A percentile compares a stretch with the other conserved stretches of the same genome.
Conservation (phyloP, 2,888 invertebrate genomes). For the Colletes collaris region DNA sequence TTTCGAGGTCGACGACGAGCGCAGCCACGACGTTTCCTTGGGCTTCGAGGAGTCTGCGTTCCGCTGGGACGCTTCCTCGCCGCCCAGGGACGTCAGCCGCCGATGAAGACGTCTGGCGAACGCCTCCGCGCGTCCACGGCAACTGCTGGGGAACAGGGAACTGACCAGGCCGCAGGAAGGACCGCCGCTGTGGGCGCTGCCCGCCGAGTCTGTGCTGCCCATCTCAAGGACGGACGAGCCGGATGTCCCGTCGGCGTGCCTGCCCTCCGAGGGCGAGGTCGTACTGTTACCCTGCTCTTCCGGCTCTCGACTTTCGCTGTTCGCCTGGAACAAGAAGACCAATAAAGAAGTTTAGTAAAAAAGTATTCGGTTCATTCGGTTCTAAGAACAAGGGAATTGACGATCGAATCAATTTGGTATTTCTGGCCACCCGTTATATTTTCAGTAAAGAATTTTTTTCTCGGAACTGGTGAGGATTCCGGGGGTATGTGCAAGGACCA, state of each 20-base stretch:
- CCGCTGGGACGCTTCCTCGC: constrained; percentile 77
- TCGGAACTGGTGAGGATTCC: too few species aligned
- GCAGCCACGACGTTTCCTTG: constrained; percentile 76
- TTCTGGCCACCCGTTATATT: too few species aligned
- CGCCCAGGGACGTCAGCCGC: constrained; percentile 89
- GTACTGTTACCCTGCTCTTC: constrained; percentile 58
- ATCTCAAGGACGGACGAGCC: constrained; percentile 66
- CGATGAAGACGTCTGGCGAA: constrained; percentile 91
- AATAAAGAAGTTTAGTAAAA: too few species aligned
- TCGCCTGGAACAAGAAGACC: constrained; percentile 53
- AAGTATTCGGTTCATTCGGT: too few species aligned
- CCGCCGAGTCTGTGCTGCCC: constrained; percentile 78
- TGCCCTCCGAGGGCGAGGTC: constrained; percentile 62
- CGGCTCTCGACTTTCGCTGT: constrained; percentile 60
- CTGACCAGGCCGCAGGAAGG: constrained; percentile 78
- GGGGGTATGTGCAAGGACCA: too few species aligned
- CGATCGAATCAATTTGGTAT: too few species aligned
- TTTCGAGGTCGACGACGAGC: constrained; percentile 61
- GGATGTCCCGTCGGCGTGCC: constrained; percentile 54
- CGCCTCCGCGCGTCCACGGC: constrained; percentile 91
- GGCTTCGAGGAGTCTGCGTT: constrained; percentile 70
- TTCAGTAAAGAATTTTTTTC: too few species aligned
- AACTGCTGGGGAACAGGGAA: constrained; percentile 86
- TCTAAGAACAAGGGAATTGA: too few species aligned
- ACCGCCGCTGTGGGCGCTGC: constrained; percentile 81